Evolutionary conservation across 2,797 vertebrate species (phyloP).

Genomic region (Phrynocephalus forsythii): DNA sequence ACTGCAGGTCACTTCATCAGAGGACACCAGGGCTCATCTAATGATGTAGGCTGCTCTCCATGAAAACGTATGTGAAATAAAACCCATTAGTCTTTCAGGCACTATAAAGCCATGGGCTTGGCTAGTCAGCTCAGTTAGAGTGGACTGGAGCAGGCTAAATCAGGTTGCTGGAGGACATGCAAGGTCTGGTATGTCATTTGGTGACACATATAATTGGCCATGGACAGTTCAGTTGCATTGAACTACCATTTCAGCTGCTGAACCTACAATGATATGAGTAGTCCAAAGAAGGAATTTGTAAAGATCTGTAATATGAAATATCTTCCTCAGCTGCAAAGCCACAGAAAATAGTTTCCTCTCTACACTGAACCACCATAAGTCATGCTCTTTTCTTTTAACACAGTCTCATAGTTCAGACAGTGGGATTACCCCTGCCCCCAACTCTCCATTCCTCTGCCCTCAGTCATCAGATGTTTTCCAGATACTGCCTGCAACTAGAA

Average conservation of each 20-base stretch:
- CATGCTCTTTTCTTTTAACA: neutral
- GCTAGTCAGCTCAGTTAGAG: no score
- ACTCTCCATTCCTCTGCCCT: slow-evolving; percentile 9
- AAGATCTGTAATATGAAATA: neutral
- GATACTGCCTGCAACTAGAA: neutral
- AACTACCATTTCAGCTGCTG: no score
- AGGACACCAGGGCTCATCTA: no score
- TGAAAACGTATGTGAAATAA: no score
- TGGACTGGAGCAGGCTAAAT: no score
- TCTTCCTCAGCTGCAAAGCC: neutral
- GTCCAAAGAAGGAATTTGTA: neutral
- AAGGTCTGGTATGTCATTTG: no score
- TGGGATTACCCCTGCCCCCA: neutral
- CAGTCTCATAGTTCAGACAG: neutral
- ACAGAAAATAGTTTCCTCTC: neutral
- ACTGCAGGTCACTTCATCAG: no score
- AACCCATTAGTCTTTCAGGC: no score
- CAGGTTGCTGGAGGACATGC: no score
- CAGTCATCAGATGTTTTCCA: neutral
- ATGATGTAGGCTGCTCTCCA: no score
- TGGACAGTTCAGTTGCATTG: neutral
- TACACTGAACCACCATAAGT: slow-evolving; percentile 3
- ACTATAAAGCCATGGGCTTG: no score
- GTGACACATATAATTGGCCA: neutral
- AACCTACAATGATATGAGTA: no score